Evolutionary conservation across 1,140 invertebrate genomes (phyloP).

Genomic region (Drosophila lini): DNA sequence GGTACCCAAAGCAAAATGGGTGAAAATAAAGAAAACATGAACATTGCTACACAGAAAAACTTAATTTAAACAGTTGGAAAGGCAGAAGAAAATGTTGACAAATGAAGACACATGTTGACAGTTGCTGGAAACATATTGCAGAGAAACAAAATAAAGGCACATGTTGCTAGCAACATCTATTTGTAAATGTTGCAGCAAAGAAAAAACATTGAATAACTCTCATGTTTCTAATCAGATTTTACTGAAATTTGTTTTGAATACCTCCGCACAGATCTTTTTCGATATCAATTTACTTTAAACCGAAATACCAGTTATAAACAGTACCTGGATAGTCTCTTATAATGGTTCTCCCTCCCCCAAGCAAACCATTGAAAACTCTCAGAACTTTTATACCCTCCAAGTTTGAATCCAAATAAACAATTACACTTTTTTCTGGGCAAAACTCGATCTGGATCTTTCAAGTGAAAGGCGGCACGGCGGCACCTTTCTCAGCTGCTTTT

Average conservation of each 20-base stretch:
- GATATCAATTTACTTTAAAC: neutral
- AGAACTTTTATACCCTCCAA: neutral
- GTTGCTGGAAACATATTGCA: too few species aligned
- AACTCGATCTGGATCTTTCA: neutral
- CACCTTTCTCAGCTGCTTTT: conserved; percentile 38
- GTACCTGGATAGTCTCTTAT: neutral
- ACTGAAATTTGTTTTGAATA: neutral
- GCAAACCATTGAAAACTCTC: neutral
- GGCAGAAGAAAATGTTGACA: neutral
- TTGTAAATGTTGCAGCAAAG: neutral
- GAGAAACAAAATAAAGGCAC: too few species aligned
- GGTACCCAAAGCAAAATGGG: neutral
- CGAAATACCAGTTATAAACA: neutral
- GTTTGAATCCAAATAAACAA: neutral
- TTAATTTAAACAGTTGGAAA: neutral
- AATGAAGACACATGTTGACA: neutral
- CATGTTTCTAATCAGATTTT: neutral
- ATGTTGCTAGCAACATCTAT: too few species aligned
- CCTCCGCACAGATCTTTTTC: neutral
- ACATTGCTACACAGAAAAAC: neutral
- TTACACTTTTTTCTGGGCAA: conserved; percentile 2
- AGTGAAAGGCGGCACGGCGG: conserved; percentile 12
- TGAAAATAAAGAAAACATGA: neutral
- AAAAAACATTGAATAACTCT: neutral
- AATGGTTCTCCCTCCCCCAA: neutral